Evolutionary conservation across 2,113 vertebrate genomes (phyloP), one percentile per base, ranked within the genome.

Genomic region (Cyprinodon brontotheroides): DNA sequence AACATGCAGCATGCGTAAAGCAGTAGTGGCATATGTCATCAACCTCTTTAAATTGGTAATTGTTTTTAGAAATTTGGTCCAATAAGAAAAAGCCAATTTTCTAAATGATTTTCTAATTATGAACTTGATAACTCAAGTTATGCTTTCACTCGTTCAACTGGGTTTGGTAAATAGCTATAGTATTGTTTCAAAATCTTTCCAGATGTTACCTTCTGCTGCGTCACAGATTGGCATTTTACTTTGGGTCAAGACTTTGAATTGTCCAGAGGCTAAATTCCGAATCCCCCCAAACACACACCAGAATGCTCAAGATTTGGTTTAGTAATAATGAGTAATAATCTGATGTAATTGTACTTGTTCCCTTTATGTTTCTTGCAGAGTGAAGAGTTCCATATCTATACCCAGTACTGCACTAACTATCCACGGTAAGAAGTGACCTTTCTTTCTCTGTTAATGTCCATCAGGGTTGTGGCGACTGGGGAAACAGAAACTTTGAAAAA

Each of bases 311-410:
- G 50, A n/a, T 57, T 53, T 53, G 0, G 17, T 20, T 53, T 53
- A 10, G 0, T 45, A 53, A 6, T 57, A 8, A n/a, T n/a, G 50
- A 53, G 50, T 29, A 1, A 29, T 29, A 29, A 29, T 29, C 29
- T 29, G 29, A 29, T 29, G 29, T 29, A 29, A 57, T 7, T 57
- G 84, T 5, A 84, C 73, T 20, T 61, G 12, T 65, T 29, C 10
- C 68, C 50, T 29, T 75, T 77, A 43, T 83, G 48, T 85, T 81
- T 53, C 82, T 76, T n/a, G 47, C 93, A 98, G 97, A 98, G 97
- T 90, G 96, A 98, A 96, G 97, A 97, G 69, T 98, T 98, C 91
- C 97, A 98, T 87, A 96, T 98, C 84, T 98, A 98, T 65, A 98
- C 97, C 0, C 96, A 98, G 89, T 98, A 98, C 84, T 98, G 97